Conservation (phyloP, 2,113 vertebrate species). For the Cephalopterus ornatus region DNA sequence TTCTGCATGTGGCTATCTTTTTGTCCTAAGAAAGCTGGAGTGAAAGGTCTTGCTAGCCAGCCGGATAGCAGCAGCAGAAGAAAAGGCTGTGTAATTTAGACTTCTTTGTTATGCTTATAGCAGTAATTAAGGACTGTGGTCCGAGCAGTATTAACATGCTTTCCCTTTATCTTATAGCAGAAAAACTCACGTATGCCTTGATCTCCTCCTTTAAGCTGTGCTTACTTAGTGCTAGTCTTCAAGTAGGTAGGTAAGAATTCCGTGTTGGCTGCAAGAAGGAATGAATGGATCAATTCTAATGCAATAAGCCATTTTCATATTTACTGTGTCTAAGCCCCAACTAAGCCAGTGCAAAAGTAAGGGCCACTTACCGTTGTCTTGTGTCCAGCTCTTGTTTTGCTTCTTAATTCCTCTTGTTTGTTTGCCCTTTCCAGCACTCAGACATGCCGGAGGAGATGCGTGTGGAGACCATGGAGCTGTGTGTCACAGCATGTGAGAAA, state of each 20-base stretch:
- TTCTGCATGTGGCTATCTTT: neutral
- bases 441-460: slow-evolving; percentile 98
- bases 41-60: neutral
- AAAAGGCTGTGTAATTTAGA: neutral
- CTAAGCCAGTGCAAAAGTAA: neutral
- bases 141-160: neutral
- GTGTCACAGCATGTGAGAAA: slow-evolving; percentile 86
- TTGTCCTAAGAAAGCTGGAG: neutral
- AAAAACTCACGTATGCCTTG: neutral
- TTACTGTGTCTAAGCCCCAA: accelerated
- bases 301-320: neutral
- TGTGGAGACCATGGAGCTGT: slow-evolving; percentile 95
- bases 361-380: neutral
- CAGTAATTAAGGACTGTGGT: neutral
- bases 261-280: neutral
- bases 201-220: neutral
- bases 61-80: neutral
- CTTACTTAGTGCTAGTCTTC: neutral
- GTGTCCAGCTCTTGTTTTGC: neutral
- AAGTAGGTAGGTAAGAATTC: neutral
- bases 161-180: neutral
- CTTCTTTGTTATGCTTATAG: neutral
- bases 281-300: neutral
- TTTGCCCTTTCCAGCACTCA: slow-evolving; percentile 80
- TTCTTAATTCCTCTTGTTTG: slow-evolving; percentile 16